These are phyloP conservation scores for Caenorhabditis sp. DNA, from an alignment of 2,888 invertebrate genomes.

Conservation along the genomic window DNA sequence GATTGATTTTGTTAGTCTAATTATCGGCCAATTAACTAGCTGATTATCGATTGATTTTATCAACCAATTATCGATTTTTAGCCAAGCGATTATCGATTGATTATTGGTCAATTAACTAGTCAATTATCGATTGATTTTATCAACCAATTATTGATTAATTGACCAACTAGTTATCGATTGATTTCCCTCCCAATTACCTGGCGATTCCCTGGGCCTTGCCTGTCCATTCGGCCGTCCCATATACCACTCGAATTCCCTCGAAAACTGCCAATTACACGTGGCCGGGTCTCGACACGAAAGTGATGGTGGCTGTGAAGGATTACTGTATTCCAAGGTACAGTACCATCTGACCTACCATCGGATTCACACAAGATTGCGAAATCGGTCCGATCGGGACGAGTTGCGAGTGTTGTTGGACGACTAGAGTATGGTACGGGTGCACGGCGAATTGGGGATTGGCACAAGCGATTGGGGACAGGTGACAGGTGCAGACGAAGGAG, in stretches of 20 bases:
- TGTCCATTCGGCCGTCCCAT: conserved; percentile 54
- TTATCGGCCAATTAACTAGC: too few relatives aligned
- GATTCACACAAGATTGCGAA: conserved; percentile 22
- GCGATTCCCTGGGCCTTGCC: conserved; percentile 60
- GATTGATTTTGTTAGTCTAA: too few relatives aligned
- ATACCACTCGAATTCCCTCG: conserved; percentile 68
- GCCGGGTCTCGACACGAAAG: conserved; percentile 47
- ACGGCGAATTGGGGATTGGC: conserved; percentile 58
- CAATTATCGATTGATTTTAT: too few relatives aligned
- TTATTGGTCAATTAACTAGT: too few relatives aligned
- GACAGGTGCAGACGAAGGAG: conserved; percentile 70
- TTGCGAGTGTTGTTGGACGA: conserved; percentile 55
- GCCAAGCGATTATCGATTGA: too few relatives aligned
- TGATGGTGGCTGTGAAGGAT: conserved; percentile 24
- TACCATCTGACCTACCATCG: conserved; percentile 16
- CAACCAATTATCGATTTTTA: too few relatives aligned
- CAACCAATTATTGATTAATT: too few relatives aligned
- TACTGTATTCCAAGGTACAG: too few relatives aligned
- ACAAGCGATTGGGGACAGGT: conserved; percentile 66
- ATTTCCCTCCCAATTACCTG: too few relatives aligned
- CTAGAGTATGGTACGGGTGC: conserved; percentile 48
- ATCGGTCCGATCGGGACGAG: conserved; percentile 59
- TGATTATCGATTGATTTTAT: too few relatives aligned
- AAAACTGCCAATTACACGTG: conserved; percentile 64
- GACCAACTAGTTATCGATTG: too few relatives aligned